Conservation (phyloP, 2,888 invertebrate species). For the Eilema caniola region DNA sequence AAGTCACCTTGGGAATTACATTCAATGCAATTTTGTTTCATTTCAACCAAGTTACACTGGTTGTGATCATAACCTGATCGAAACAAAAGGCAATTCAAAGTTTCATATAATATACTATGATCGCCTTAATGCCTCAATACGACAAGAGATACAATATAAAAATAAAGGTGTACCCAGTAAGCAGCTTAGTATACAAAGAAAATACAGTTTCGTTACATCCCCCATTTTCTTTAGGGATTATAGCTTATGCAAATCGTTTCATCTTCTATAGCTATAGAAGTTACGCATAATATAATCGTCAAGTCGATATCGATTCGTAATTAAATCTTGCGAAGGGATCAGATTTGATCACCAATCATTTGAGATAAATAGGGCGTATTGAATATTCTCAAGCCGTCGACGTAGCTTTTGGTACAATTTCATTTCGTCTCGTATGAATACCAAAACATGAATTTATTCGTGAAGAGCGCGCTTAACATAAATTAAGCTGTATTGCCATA, state of each 20-base stretch:
- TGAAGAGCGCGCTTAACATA: neutral
- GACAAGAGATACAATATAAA: too few species aligned
- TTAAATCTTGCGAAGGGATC: conserved; percentile 22
- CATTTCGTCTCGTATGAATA: conserved; percentile 7
- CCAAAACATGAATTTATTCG: neutral
- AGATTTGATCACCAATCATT: conserved; percentile 22
- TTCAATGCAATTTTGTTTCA: too few species aligned
- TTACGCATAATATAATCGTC: conserved; percentile 17
- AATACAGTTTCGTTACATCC: neutral
- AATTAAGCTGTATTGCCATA: neutral
- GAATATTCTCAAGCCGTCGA: conserved; percentile 10
- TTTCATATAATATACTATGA: too few species aligned
- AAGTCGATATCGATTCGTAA: conserved; percentile 34
- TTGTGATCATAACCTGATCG: too few species aligned
- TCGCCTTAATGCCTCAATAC: too few species aligned
- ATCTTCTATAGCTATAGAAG: conserved; percentile 27
- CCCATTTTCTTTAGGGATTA: neutral
- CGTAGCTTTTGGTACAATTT: conserved; percentile 6
- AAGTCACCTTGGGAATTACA: neutral
- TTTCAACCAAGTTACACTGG: too few species aligned
- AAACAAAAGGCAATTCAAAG: too few species aligned
- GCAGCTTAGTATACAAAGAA: neutral
- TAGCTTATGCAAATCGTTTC: conserved; percentile 35
- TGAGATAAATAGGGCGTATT: neutral
- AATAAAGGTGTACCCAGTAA: neutral